Conservation (phyloP, 1,140 invertebrate genomes). For the Chymomyza costata region DNA sequence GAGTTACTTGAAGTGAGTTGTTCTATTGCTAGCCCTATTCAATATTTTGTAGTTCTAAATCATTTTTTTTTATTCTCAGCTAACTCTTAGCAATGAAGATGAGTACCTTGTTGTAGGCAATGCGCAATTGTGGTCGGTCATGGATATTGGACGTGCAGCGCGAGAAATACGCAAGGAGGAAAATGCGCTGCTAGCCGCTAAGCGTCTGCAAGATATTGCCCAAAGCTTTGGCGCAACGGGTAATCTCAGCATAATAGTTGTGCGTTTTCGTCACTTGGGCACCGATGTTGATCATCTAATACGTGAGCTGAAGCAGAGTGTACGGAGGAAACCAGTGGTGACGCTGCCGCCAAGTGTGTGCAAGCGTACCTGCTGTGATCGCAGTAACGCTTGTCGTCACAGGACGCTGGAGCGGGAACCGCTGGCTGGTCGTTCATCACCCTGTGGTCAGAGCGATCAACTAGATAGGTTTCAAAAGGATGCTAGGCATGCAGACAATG, state of each 20-base stretch:
- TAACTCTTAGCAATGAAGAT: constrained; percentile 85
- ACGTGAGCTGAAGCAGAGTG: constrained; percentile 84
- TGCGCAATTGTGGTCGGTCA: constrained; percentile 85
- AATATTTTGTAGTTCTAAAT: neutral
- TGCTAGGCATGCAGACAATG: constrained; percentile 20
- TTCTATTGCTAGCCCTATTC: no score
- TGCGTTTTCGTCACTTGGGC: constrained; percentile 81
- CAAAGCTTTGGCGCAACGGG: constrained; percentile 89
- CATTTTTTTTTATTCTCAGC: constrained; percentile 12
- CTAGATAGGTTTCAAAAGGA: constrained; percentile 74
- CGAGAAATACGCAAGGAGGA: constrained; percentile 84
- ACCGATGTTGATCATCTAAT: constrained; percentile 85
- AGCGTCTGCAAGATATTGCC: constrained; percentile 86
- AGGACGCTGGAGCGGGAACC: constrained; percentile 56
- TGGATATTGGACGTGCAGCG: constrained; percentile 84
- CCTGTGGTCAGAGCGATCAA: constrained; percentile 88
- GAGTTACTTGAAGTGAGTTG: constrained; percentile 80
- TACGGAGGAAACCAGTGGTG: constrained; percentile 76
- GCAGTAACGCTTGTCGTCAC: constrained; percentile 79
- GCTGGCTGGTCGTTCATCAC: constrained; percentile 83
- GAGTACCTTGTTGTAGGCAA: constrained; percentile 89
- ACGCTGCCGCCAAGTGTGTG: constrained; percentile 76
- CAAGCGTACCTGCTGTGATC: constrained; percentile 80
- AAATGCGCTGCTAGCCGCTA: constrained; percentile 86
- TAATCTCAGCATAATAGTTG: constrained; percentile 86